Base-by-base conservation (phyloP, 2,113 vertebrate species). In the Phylloscopus trochiloides region DNA sequence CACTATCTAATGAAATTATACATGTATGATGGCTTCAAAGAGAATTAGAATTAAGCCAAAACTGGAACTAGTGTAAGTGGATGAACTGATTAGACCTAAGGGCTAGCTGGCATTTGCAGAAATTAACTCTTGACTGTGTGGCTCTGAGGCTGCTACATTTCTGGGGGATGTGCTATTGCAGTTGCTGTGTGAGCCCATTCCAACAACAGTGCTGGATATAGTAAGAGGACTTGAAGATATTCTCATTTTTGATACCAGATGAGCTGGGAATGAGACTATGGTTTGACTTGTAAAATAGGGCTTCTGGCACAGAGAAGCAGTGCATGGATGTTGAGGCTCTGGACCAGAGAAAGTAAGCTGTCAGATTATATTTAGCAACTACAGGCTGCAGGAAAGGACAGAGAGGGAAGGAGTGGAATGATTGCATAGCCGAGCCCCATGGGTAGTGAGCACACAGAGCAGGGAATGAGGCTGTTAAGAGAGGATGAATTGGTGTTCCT, bases 341-440 rank as follows among this genome's bases (percentile, higher is more conserved):
- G 91, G 85, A 96, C 86, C 51, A 92, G 89, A 89, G 81, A 87
- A 94, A 74, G 91, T 62, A 87, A 86, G 34, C 70, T 97, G 95
- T 96, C 90, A 77, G 43, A 62, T 91, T 96, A 78, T 75, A 95
- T 96, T 94, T 96, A 96, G 96, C 0, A 0, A 80, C 57, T 94
- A 24, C 40, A 25, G 47, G 58, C 78, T 91, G 90, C 92, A 87
- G 86, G 78, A 79, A 75, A 66, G 62, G 2, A 0, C 86, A 51
- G 87, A 91, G 78, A 74, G 51, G 26, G 63, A 91, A 94, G 71
- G 75, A 94, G 38, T 54, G 36, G 66, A 90, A 26, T 14, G 55
- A 83, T 48, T 43, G 79, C 5, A 0, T 80, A 73, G 57, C 75
- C 83, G 72, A n/a, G 51, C 74, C 52, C 47, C 77, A 42, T 75